Conservation (phyloP, 2,113 vertebrate species). For the Laticauda colubrina region DNA sequence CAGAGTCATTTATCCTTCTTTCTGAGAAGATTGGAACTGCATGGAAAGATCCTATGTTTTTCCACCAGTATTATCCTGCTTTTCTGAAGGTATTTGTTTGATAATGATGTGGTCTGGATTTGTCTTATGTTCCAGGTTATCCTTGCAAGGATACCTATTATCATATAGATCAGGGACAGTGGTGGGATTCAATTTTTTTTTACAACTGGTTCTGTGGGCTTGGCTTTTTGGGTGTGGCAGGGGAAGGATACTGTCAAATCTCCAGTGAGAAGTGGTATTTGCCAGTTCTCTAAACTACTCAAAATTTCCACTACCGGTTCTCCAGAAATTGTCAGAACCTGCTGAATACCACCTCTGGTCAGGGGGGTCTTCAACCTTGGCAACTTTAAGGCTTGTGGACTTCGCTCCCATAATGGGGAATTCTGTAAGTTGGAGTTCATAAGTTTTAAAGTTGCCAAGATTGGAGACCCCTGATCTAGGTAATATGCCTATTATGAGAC, state of each 20-base stretch:
- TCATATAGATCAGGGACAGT: not conserved
- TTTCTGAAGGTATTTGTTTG: not conserved
- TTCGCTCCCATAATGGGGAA: not conserved
- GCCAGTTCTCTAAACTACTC: too few relatives aligned
- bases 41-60: not conserved
- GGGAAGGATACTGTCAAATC: too few relatives aligned
- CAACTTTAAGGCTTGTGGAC: not conserved
- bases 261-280: too few relatives aligned
- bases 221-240: too few relatives aligned
- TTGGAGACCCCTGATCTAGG: not conserved
- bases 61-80: not conserved
- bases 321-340: too few relatives aligned
- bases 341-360: too few relatives aligned
- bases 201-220: too few relatives aligned
- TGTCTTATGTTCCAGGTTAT: not conserved
- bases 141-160: not conserved
- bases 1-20: not conserved
- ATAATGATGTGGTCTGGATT: not conserved
- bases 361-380: not conserved
- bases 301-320: too few relatives aligned
- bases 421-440: not conserved
- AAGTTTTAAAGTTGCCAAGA: not conserved
- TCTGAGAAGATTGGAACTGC: not conserved
- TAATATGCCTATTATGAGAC: not conserved
- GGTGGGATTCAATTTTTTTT: too few relatives aligned